Base-by-base conservation (phyloP, 2,797 vertebrate species). In the Girardinus metallicus region DNA sequence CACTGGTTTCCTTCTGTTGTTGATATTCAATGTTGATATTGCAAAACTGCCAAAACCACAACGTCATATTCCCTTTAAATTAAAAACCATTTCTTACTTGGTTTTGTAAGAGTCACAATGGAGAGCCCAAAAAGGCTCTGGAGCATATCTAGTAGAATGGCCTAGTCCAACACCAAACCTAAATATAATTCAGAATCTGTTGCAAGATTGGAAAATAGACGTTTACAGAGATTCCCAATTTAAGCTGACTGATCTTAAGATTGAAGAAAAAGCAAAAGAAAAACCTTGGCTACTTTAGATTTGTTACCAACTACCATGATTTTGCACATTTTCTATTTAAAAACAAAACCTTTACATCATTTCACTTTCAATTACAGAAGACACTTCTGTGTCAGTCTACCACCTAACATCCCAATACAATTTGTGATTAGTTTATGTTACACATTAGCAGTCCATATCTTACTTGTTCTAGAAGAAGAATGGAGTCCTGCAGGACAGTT, bases 391-490 rank as follows among this genome's bases (percentile, higher is more conserved):
- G 16, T 66, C 3, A 18, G 18, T 66, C 34, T 66, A 66, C 36
- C 2, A 36, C 34, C 34, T 0, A 36, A 66, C 29, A 64, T 8
- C 62, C 18, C 21, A n/a, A 44, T 44, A 6, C 23, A 70, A 2
- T 43, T 26, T 5, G 23, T 43, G 12, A 1, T 43, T 26, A 51
- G 34, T 12, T 26, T 5, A 11, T 46, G 39, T 13, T 15, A 1
- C n/a, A 29, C 15, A 23, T 23, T 29, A 2, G 4, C 26, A 57
- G 34, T 12, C 73, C 71, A 57, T 16, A 16, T 78, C 84, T 44
- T 81, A 85, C 98, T 97, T 99, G 97, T 82, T 99, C 97, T 74
- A 99, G 95, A 85, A 98, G 96, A 85, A 96, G 94, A 74, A 99
- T 98, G 23, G 98, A 99, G 86, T 99, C 97, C 91, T 94, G 96